Conservation (phyloP, 2,888 invertebrate species). For the Sminthurinus aureus region DNA sequence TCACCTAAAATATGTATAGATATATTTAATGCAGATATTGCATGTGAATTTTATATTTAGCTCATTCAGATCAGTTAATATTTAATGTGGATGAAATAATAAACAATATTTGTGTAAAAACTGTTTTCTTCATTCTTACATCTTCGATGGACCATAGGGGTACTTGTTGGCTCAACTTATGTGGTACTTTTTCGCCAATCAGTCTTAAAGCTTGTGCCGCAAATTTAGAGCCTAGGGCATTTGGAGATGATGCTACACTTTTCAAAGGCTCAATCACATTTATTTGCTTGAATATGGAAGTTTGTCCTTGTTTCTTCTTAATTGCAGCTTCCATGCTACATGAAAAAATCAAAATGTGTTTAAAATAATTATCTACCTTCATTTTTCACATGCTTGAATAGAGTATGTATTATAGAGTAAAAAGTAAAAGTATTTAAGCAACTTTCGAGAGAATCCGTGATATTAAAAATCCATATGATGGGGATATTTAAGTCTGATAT, state of each 20-base stretch:
- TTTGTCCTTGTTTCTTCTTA: conserved; percentile 91
- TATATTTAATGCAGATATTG: no score
- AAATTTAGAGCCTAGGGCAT: conserved; percentile 96
- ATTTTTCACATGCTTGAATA: not conserved
- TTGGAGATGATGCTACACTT: conserved; percentile 95
- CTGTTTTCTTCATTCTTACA: conserved; percentile 66
- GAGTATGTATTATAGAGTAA: not conserved
- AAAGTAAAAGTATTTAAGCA: no score
- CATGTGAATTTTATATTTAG: no score
- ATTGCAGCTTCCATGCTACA: conserved; percentile 99
- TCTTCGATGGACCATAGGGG: conserved; percentile 97
- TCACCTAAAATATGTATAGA: conserved; percentile 55
- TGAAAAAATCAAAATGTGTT: not conserved
- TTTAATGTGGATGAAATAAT: no score
- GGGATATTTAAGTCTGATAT: no score
- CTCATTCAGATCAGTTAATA: no score
- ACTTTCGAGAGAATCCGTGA: no score
- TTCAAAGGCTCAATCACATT: conserved; percentile 95
- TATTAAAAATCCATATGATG: no score
- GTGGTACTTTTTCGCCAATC: conserved; percentile 96
- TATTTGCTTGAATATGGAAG: conserved; percentile 90
- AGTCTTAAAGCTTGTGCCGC: conserved; percentile 90
- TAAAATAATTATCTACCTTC: not conserved
- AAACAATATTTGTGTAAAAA: no score
- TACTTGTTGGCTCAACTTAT: conserved; percentile 96